Evolutionary conservation across 2,888 invertebrate species (phyloP).

Genomic region (Phlogophora meticulosa): DNA sequence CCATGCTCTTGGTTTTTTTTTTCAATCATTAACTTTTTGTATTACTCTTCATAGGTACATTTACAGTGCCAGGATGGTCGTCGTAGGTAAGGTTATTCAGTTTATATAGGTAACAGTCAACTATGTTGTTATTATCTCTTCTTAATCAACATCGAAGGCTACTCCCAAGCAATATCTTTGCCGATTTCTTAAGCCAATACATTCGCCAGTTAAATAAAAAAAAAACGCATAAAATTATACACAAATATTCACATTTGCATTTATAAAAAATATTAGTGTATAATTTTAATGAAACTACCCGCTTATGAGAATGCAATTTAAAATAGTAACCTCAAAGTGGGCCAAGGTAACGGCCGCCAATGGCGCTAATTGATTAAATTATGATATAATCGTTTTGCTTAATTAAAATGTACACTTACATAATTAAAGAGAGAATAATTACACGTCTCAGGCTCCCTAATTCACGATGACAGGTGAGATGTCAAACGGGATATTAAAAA

Average conservation of each 20-base stretch:
- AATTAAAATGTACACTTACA: slow-evolving; percentile 42
- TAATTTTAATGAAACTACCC: slow-evolving; percentile 14
- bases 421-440: slow-evolving; percentile 24
- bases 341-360: slow-evolving; percentile 50
- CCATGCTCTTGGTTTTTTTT: too few relatives aligned
- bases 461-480: slow-evolving; percentile 25
- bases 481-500: slow-evolving; percentile 4
- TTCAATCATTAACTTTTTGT: too few relatives aligned
- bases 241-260: slow-evolving; percentile 2
- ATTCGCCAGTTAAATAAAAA: neutral
- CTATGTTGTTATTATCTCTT: neutral
- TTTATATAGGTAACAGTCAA: too few relatives aligned
- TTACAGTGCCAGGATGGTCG: neutral
- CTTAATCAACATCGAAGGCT: neutral
- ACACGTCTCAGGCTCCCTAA: slow-evolving; percentile 28
- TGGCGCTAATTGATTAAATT: slow-evolving; percentile 45
- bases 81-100: too few relatives aligned
- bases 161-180: neutral
- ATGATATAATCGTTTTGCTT: slow-evolving; percentile 41
- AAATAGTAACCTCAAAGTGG: slow-evolving; percentile 35
- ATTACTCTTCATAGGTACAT: neutral
- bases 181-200: neutral
- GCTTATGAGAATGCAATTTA: slow-evolving; percentile 18
- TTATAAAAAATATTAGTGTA: slow-evolving; percentile 4
- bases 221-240: neutral